These are phyloP conservation scores for Philaethria dido DNA, from an alignment of 2,888 invertebrate species.

Conservation along the genomic window DNA sequence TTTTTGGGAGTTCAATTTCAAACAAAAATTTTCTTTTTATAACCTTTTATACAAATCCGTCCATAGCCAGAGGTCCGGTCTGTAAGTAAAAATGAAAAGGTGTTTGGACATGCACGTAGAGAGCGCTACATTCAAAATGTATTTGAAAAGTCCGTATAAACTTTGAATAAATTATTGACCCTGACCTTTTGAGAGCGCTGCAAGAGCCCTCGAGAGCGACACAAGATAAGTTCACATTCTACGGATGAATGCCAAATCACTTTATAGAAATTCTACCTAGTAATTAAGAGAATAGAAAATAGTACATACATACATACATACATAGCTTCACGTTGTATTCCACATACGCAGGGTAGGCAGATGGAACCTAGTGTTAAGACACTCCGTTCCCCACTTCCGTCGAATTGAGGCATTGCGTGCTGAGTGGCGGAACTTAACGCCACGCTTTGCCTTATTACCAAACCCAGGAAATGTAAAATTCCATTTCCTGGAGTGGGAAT, in stretches of 20 bases:
- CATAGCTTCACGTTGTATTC: too few relatives aligned
- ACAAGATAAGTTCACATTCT: conserved; percentile 24
- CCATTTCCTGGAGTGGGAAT: too few relatives aligned
- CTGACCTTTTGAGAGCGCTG: conserved; percentile 26
- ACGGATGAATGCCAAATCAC: conserved; percentile 32
- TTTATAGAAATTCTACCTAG: conserved; percentile 12
- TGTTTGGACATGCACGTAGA: conserved; percentile 7
- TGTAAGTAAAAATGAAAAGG: conserved; percentile 16
- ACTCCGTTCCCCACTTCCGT: too few relatives aligned
- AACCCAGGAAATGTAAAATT: too few relatives aligned
- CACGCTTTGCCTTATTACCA: too few relatives aligned
- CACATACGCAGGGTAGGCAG: too few relatives aligned
- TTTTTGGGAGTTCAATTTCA: not conserved
- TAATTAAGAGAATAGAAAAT: conserved; percentile 17
- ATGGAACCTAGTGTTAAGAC: too few relatives aligned
- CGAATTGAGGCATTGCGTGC: too few relatives aligned
- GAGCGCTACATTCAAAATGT: conserved; percentile 22
- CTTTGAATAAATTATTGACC: conserved; percentile 31
- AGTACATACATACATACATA: too few relatives aligned
- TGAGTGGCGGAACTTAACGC: too few relatives aligned
- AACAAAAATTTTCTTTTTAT: not conserved
- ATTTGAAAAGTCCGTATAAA: conserved; percentile 22
- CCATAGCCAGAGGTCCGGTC: conserved; percentile 1
- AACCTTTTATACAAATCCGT: not conserved
- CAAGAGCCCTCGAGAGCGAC: conserved; percentile 20